Evolutionary conservation across 2,113 vertebrate genomes (phyloP), one percentile per base, ranked within the genome.

Genomic region (Dasypus novemcinctus): DNA sequence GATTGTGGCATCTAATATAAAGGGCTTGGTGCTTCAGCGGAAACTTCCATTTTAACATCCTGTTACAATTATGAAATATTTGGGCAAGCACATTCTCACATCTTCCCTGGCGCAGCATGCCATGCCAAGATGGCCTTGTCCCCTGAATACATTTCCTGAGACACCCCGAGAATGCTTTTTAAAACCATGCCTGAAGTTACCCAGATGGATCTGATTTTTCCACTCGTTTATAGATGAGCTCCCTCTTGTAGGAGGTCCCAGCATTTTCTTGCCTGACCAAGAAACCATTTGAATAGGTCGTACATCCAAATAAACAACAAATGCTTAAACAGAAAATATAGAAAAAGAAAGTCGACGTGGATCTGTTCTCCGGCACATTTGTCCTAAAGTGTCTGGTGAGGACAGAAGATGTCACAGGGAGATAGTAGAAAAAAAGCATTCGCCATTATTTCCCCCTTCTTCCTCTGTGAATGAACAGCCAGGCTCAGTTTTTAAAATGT

Each of bases 11-110:
- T 8, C 38, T 15, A 5, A 6, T 3, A 12, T 1, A 76, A 11
- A 49, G 46, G 8, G 74, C 54, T 38, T 21, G 1, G 1, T 2
- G 8, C 54, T 36, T 54, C 18, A 0, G n/a, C 1, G 0, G 43
- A 86, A 41, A 36, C 41, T 79, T 72, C 61, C 59, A 7, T 27
- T 13, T 38, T 57, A 52, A 57, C 25, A 20, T 52, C 86, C 68
- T 33, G 87, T 12, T 36, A 4, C 41, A 31, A 4, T 83, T 9
- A 64, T 10, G 23, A 41, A 18, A 10, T 38, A 31, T 9, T 46
- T 29, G 33, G 27, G 36, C 6, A 7, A 1, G 27, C 14, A 1
- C 36, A 5, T n/a, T 74, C 72, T 36, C 29, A 3, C 43, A 4
- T 80, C 75, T 63, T 46, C 46, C 63, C 81, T 33, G 14, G 46